Percentiles rank a stretch among this genome's conserved stretches.
phyloP scores from a whole-genome alignment of 2,113 vertebrate species.

The Melanerpes aurifrons region DNA sequence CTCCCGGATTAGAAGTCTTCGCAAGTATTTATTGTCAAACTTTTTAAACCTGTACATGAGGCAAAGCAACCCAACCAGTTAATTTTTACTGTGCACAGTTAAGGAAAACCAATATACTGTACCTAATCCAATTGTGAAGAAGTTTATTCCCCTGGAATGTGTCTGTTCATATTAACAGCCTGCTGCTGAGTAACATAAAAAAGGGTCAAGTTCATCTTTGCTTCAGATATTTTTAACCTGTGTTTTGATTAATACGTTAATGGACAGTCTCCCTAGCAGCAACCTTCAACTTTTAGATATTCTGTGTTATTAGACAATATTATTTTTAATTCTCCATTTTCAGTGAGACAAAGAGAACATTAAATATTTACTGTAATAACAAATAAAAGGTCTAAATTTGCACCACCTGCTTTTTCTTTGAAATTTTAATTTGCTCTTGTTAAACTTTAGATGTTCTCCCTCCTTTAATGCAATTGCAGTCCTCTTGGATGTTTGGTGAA shows the following conservation, averaged over 20 bases:
- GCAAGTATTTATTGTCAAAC: slow-evolving; percentile 89
- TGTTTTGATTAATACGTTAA: background rate
- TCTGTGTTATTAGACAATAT: slow-evolving; percentile 24
- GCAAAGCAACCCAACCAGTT: slow-evolving; percentile 39
- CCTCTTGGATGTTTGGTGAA: slow-evolving; percentile 23
- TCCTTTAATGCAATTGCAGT: background rate
- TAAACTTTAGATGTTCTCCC: background rate
- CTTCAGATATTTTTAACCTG: background rate
- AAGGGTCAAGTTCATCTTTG: background rate
- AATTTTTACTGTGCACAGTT: background rate
- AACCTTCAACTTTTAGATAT: background rate
- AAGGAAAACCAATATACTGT: background rate
- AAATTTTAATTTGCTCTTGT: slow-evolving; percentile 24
- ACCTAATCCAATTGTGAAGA: background rate
- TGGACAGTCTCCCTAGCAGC: background rate
- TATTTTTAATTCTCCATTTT: slow-evolving; percentile 53
- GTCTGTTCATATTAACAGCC: background rate
- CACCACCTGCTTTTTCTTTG: slow-evolving; percentile 29
- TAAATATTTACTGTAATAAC: slow-evolving; percentile 64
- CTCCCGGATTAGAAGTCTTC: slow-evolving; percentile 89
- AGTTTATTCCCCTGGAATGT: background rate
- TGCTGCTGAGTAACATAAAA: background rate
- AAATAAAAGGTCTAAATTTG: slow-evolving; percentile 3
- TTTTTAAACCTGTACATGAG: slow-evolving; percentile 86
- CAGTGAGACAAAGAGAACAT: slow-evolving; percentile 21